Evolutionary conservation across 2,888 invertebrate genomes (phyloP), one percentile per base, ranked within the genome.

Genomic region (Blera fallax): DNA sequence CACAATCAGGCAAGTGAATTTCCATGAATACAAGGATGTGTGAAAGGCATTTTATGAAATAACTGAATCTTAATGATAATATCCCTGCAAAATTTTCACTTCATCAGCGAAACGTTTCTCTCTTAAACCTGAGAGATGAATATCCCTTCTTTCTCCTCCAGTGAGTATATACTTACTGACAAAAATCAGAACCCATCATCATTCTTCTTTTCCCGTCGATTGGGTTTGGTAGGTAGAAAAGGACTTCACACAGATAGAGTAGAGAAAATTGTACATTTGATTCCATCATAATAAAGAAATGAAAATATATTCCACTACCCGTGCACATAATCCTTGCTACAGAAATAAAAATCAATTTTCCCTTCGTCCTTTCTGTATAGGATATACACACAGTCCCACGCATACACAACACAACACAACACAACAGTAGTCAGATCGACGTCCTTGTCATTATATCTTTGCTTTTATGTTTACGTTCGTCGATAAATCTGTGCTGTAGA

Each of bases 261-360:
- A 43, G 24, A 18, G 34, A 65, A 45, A 74, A 58, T 56, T 18
- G 40, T 56, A 40, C 65, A 14, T 65, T 40, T 34, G 65, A 58
- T 69, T 62, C n/a, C 62, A 62, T 62, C 69, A 69, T 72, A 72
- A 79, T 65, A 64, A 79, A 79, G 69, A 72, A 72, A 70, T 79
- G 50, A 65, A 72, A 72, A 72, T 64, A 64, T 29, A 18, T 67
- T n/a, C n/a, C 58, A 48, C 52, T 64, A 37, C 24, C 76, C 56
- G 16, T 70, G 45, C 34, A 50, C 45, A 56, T 69, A 69, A 62
- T 69, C 45, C 48, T 50, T 40, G 40, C 11, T 11, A 29, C 21
- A 32, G 8, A 37, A 72, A 70, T 77, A 50, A 62, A 78, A 78
- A 78, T 78, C 78, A 78, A 70, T 78, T 69, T 69, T 78, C 29